Base-by-base conservation (phyloP, 2,113 vertebrate species). In the Ellobius talpinus region DNA sequence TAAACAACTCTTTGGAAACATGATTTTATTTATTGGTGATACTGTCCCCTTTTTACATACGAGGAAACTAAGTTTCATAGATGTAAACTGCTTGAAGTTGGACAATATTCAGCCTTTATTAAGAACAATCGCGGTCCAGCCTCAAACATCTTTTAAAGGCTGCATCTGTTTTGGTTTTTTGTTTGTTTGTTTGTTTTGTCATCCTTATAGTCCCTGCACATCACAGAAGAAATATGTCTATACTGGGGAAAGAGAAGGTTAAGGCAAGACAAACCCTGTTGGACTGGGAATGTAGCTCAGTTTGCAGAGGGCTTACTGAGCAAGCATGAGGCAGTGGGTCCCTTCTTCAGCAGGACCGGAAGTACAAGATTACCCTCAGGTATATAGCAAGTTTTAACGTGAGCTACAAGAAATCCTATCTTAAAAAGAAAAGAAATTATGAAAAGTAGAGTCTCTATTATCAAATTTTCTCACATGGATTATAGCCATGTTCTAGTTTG, bases 61-160 rank as follows among this genome's bases (percentile, higher is more conserved):
- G n/a, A 94, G 68, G 45, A 94, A 90, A 87, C 87, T 52, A 66
- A 81, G 29, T 94, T 66, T 72, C 78, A 74, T 13, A 82, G 21
- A 90, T 21, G 63, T 42, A 85, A 95, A 81, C 7, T 19, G 52
- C 61, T 50, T 50, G 21, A 61, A 65, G 33, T 5, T 94, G n/a
- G 73, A 73, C 87, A 90, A 24, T 79, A 50, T 82, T 31, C 66
- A 87, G 31, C 26, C 63, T 84, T 73, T 89, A 45, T 63, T 90
- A 81, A 29, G 47, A 33, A 65, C 0, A 68, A 81, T 0, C 1
- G 21, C 52, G 52, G 78, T 85, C 5, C 39, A 93, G 66, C 39
- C 17, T 93, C 42, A 0, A 68, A 31, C 24, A 66, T 92, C 77
- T 94, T 76, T 88, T 55, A 85, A 26, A 58, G 26, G 39, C 12